These are phyloP conservation scores for Pantherophis vulpinus DNA, from an alignment of 2,797 vertebrate species.

Conservation along the genomic window DNA sequence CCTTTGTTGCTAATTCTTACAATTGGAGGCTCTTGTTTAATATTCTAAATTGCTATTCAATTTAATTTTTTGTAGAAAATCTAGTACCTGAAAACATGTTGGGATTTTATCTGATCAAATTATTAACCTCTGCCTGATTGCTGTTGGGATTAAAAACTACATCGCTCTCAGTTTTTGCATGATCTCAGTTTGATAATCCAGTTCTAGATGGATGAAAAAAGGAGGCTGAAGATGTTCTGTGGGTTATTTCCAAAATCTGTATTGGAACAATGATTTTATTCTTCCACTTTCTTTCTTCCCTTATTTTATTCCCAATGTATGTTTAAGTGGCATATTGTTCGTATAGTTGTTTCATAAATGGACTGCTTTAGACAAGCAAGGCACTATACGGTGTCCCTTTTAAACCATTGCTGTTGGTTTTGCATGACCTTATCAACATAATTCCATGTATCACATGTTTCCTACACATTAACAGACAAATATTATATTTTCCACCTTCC, in stretches of 20 bases:
- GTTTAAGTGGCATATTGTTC: neutral
- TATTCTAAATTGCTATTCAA: neutral
- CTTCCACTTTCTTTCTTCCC: neutral
- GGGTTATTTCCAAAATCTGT: neutral
- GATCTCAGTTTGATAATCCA: neutral
- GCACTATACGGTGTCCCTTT: too few relatives aligned
- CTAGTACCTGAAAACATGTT: neutral
- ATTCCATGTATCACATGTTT: neutral
- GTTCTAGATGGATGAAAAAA: neutral
- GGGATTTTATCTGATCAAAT: neutral
- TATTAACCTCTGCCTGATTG: neutral
- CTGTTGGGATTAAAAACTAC: neutral
- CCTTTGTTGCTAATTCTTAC: constrained; percentile 9
- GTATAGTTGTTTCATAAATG: neutral
- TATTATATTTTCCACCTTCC: neutral
- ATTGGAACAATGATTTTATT: neutral
- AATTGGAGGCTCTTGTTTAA: neutral
- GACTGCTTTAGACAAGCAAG: neutral
- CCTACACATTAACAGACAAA: neutral
- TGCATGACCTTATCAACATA: neutral
- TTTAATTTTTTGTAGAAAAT: constrained; percentile 10
- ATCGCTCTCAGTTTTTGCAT: neutral
- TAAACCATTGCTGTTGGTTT: neutral
- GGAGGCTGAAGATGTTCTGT: neutral
- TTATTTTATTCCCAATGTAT: neutral